A percentile compares a stretch with the other conserved stretches of the same genome.
phyloP scores from a whole-genome alignment of 2,888 invertebrate species.

The Cybosia mesomella region DNA sequence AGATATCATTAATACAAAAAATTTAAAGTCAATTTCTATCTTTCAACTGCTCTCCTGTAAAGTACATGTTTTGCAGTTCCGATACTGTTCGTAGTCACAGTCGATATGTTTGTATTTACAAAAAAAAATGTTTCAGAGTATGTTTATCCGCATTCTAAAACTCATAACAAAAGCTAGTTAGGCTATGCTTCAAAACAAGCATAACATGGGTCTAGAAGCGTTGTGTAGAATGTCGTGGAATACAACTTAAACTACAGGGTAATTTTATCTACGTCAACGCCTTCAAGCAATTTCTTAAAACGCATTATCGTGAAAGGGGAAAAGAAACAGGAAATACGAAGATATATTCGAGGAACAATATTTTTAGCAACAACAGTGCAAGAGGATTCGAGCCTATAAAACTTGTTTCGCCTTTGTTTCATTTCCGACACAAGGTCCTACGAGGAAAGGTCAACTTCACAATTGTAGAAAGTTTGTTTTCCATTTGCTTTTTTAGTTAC shows the following conservation, averaged over 20 bases:
- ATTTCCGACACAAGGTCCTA: slow-evolving; percentile 40
- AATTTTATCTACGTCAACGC: slow-evolving; percentile 5
- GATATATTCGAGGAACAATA: slow-evolving; percentile 22
- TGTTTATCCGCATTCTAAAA: no score
- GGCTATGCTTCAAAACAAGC: no score
- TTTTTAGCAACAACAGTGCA: slow-evolving; percentile 34
- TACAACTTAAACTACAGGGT: background rate
- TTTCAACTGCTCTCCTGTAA: no score
- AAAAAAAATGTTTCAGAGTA: no score
- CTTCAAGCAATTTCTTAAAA: slow-evolving; percentile 28
- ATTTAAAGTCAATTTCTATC: no score
- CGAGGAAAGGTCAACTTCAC: slow-evolving; percentile 47
- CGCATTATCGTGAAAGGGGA: slow-evolving; percentile 24
- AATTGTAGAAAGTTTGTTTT: slow-evolving; percentile 52
- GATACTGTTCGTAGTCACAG: no score
- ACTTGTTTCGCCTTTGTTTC: slow-evolving; percentile 35
- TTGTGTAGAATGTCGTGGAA: no score
- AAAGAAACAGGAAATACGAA: slow-evolving; percentile 30
- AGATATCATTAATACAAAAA: no score
- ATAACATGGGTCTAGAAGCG: no score
- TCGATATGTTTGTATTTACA: no score
- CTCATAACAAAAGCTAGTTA: no score
- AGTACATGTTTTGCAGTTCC: no score
- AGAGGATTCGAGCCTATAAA: slow-evolving; percentile 25
- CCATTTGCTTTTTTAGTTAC: slow-evolving; percentile 45